phyloP scores from a whole-genome alignment of 2,113 vertebrate species.

The Zosterops borbonicus region DNA sequence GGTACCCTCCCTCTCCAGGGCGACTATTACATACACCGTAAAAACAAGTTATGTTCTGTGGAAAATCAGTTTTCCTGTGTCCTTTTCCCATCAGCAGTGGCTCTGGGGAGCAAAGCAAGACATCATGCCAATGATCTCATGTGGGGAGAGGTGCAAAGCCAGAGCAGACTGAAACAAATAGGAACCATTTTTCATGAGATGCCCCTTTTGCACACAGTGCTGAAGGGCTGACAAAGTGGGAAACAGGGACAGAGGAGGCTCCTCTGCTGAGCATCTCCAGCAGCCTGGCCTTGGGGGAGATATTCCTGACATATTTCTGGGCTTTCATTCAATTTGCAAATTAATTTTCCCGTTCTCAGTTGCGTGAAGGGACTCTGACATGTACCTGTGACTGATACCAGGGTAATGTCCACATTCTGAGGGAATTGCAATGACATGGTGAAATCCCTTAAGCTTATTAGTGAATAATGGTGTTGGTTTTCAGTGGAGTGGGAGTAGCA shows the following conservation, averaged over 20 bases:
- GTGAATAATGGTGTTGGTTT: background rate
- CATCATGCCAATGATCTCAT: fast-evolving
- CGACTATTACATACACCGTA: background rate
- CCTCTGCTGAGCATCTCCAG: background rate
- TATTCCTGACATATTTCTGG: background rate
- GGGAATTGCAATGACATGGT: background rate
- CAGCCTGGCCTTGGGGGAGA: background rate
- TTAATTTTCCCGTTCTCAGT: background rate
- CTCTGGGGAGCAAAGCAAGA: background rate
- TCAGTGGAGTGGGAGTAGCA: background rate
- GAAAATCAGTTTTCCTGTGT: background rate
- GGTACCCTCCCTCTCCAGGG: background rate
- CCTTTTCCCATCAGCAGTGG: background rate
- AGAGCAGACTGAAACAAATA: background rate
- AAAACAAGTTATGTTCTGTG: background rate
- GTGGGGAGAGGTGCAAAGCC: background rate
- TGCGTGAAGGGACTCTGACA: background rate
- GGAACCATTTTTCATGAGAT: background rate
- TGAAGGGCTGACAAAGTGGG: background rate
- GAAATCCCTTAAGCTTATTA: slow-evolving; percentile 49
- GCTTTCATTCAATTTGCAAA: slow-evolving; percentile 27
- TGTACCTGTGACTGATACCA: background rate
- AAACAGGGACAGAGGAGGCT: background rate
- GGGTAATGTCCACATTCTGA: background rate
- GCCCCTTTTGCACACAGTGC: fast-evolving